Base-by-base conservation (phyloP, 2,797 vertebrate species). In the Spheniscus humboldti region DNA sequence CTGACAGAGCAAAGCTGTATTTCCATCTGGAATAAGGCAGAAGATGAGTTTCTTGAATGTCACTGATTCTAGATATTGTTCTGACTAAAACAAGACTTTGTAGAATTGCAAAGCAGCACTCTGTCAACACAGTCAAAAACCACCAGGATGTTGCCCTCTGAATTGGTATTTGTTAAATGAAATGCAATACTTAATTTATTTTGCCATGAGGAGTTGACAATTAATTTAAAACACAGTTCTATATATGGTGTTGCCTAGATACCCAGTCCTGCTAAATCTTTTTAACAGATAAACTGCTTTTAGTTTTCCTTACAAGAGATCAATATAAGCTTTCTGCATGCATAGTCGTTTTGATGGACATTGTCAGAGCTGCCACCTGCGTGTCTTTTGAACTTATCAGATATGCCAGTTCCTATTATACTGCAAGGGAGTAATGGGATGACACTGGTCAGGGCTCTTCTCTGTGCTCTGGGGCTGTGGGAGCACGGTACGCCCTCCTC, bases 81-180 rank as follows among this genome's bases (percentile, higher is more conserved):
- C n/a, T 86, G 78, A 62, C 83, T 74, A 80, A 91, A 96, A 93
- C 67, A 92, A 77, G 77, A 53, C 39, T 86, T 79, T 41, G 22
- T 52, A 56, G 35, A 85, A 79, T 53, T 92, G 69, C 79, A 78
- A 72, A 86, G 90, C 86, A 82, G 39, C 71, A 11, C 35, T 93
- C 73, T 82, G 88, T 89, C 86, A 82, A 24, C 43, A 55, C 22
- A 33, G 55, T 91, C 84, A 92, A 53, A 93, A 85, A 14, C 5
- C 52, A 71, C 48, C 23, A 19, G 59, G 52, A 71, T 85, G 63
- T 79, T 93, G 41, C 56, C 48, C 48, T 92, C 78, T 80, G 53
- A 88, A 82, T 53, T 53, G 52, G 20, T 60, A 30, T 83, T 92
- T 27, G 8, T 88, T 82, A 90, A 68, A 63, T 43, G 23, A 76